phyloP scores from a whole-genome alignment of 2,113 vertebrate genomes.

The Actinemys pallida region DNA sequence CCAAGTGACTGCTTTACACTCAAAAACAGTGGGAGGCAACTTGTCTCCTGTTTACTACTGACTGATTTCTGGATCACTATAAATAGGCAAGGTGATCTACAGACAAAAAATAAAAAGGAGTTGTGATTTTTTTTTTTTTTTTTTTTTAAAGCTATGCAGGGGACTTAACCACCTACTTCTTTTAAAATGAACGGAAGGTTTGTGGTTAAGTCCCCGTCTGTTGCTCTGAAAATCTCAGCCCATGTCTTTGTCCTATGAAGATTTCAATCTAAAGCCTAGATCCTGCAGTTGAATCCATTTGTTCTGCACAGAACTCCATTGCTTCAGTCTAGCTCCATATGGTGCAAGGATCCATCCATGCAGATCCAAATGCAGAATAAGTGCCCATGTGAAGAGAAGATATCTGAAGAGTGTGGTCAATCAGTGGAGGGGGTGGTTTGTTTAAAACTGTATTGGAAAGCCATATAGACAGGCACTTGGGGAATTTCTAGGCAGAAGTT shows the following conservation, averaged over 20 bases:
- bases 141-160: neutral
- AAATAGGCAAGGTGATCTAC: rapidly evolving
- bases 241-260: rapidly evolving
- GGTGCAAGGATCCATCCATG: neutral
- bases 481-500: neutral
- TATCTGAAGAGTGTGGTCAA: rapidly evolving
- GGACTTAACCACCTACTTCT: neutral
- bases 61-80: neutral
- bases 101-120: neutral
- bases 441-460: rapidly evolving
- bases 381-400: too few species aligned
- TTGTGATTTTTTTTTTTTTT: neutral
- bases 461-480: too few species aligned
- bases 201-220: neutral
- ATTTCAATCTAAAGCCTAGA: rapidly evolving
- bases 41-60: neutral
- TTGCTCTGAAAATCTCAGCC: neutral
- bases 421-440: rapidly evolving
- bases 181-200: neutral
- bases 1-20: neutral
- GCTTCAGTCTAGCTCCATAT: rapidly evolving
- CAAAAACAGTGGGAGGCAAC: neutral
- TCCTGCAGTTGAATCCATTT: rapidly evolving
- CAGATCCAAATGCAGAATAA: neutral
- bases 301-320: rapidly evolving